Base-by-base conservation (phyloP, 2,113 vertebrate genomes). In the Seriola quinqueradiata region DNA sequence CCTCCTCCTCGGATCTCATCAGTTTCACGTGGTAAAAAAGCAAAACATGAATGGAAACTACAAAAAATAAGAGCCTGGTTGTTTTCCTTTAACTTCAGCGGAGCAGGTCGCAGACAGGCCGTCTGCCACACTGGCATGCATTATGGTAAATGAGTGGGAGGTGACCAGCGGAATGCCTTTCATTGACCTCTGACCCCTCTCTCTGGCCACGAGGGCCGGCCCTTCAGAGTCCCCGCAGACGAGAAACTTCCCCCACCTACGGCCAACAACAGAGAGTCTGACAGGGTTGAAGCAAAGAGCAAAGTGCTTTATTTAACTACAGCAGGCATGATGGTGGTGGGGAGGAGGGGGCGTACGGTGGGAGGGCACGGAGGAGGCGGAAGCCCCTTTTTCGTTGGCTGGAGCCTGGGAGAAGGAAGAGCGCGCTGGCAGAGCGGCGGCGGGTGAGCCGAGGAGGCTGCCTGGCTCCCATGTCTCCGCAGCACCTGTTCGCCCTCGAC, bases 401-500 rank as follows among this genome's bases (percentile, higher is more conserved):
- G 77, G 32, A 85, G 63, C 57, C 42, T 11, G 61, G 67, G 67
- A 52, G 67, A 72, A 75, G 67, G 38, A 60, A 74, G 40, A 66
- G 83, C 23, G 72, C 0, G 16, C 55, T 82, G 84, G 68, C 77
- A 77, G 61, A 38, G 38, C 38, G 28, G 48, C 4, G 4, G 8
- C 6, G 52, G 58, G 52, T 16, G 75, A 89, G 69, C 38, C 3
- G 61, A 85, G 61, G 83, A 79, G 69, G 75, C 82, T 23, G 57
- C 77, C 64, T 42, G 32, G 69, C 66, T 81, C 77, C 74, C 68
- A 46, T 79, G 87, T 84, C 83, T 73, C 71, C 5, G 59, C 42
- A 75, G 86, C 94, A 95, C 93, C 95, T 95, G 95, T 95, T 95
- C 77, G 48, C 78, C 79, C 79, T 79, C 57, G 6, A 90, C 48